A percentile compares a stretch with the other conserved stretches of the same genome.
These are phyloP conservation scores for Channallabes apus DNA, from an alignment of 2,797 vertebrate species.

Conservation along the genomic window DNA sequence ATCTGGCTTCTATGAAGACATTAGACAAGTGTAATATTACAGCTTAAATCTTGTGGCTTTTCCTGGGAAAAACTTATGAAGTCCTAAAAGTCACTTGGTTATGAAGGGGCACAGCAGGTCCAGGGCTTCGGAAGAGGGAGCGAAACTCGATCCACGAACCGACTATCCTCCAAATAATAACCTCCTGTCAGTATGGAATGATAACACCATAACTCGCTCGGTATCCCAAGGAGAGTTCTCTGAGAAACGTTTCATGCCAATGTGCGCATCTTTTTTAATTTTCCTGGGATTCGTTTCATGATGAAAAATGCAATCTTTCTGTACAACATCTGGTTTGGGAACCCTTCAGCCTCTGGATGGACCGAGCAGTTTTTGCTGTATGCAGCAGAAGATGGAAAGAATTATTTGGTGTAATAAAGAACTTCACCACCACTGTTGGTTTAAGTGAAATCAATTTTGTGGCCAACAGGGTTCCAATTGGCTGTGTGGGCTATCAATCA, in stretches of 20 bases:
- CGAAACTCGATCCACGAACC: slow-evolving; percentile 84
- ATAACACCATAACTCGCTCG: slow-evolving; percentile 90
- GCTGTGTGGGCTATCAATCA: slow-evolving; percentile 81
- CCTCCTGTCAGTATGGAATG: slow-evolving; percentile 90
- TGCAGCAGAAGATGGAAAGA: slow-evolving; percentile 81
- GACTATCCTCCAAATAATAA: slow-evolving; percentile 90
- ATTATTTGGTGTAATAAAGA: slow-evolving; percentile 89
- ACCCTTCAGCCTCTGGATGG: slow-evolving; percentile 81
- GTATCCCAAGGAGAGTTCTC: slow-evolving; percentile 86
- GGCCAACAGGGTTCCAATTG: slow-evolving; percentile 79
- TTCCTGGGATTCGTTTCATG: slow-evolving; percentile 78
- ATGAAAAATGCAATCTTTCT: slow-evolving; percentile 80
- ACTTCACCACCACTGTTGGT: slow-evolving; percentile 77
- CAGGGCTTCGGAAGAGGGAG: slow-evolving; percentile 62
- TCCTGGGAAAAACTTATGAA: slow-evolving; percentile 83
- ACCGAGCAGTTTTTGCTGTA: slow-evolving; percentile 78
- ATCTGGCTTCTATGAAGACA: slow-evolving; percentile 81
- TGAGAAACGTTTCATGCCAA: slow-evolving; percentile 86
- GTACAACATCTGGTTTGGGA: slow-evolving; percentile 83
- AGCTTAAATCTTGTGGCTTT: slow-evolving; percentile 77
- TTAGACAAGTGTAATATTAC: slow-evolving; percentile 76
- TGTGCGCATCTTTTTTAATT: slow-evolving; percentile 75
- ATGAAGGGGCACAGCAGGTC: slow-evolving; percentile 76
- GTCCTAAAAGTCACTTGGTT: slow-evolving; percentile 77
- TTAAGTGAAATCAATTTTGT: slow-evolving; percentile 82